phyloP scores from a whole-genome alignment of 2,888 invertebrate genomes.

The Cantharis rustica region DNA sequence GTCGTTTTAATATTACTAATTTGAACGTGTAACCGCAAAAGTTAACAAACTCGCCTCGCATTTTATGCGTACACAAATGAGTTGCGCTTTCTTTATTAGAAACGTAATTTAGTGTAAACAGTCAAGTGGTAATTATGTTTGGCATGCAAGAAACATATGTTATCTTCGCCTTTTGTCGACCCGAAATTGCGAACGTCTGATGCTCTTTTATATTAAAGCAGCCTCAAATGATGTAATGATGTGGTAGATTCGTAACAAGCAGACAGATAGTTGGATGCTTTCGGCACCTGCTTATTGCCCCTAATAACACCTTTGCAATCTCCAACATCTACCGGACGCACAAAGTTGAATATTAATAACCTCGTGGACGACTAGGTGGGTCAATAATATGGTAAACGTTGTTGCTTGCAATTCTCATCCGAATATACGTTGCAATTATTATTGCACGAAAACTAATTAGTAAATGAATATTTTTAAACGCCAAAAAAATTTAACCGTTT shows the following conservation, averaged over 20 bases:
- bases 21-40: neutral
- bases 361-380: neutral
- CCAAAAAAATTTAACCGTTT: neutral
- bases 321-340: conserved; percentile 26
- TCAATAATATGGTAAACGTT: conserved; percentile 5
- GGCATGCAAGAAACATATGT: conserved; percentile 14
- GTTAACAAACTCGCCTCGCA: neutral
- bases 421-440: neutral
- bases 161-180: neutral
- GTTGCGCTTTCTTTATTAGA: neutral
- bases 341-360: conserved; percentile 18
- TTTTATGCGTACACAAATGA: neutral
- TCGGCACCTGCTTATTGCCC: conserved; percentile 57
- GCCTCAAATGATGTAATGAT: conserved; percentile 56
- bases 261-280: conserved; percentile 51
- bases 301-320: conserved; percentile 54
- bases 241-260: conserved; percentile 49
- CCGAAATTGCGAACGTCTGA: conserved; percentile 5
- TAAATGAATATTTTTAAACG: neutral
- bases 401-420: neutral
- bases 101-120: neutral
- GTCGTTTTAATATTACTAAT: neutral
- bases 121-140: neutral
- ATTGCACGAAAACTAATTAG: neutral
- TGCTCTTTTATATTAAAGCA: conserved; percentile 29